Conservation (phyloP, 2,888 invertebrate genomes). For the Zaprionus obscuricornis region DNA sequence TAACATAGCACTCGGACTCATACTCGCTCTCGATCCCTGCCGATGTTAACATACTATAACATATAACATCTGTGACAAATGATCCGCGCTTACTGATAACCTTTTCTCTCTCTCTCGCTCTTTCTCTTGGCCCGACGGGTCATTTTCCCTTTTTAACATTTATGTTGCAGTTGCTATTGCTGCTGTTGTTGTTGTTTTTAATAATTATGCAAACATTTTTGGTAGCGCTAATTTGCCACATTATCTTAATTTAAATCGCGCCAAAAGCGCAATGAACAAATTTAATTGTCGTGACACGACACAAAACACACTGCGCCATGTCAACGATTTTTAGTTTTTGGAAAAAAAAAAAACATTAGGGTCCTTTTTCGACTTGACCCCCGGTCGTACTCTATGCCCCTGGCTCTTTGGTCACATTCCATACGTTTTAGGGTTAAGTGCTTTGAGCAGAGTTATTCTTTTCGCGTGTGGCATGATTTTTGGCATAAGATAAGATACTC, state of each 20-base stretch:
- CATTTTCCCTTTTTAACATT: too few relatives aligned
- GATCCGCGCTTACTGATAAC: conserved; percentile 77
- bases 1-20: too few relatives aligned
- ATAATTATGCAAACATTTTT: conserved; percentile 76
- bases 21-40: too few relatives aligned
- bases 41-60: conserved; percentile 38
- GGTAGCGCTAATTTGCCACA: conserved; percentile 80
- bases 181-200: too few relatives aligned
- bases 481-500: conserved; percentile 63
- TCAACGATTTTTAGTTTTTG: too few relatives aligned
- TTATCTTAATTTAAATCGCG: conserved; percentile 80
- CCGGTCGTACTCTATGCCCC: not conserved
- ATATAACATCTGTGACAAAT: conserved; percentile 81
- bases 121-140: too few relatives aligned
- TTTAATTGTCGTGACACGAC: conserved; percentile 76
- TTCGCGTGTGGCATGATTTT: conserved; percentile 66
- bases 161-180: too few relatives aligned
- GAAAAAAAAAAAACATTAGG: too few relatives aligned
- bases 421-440: conserved; percentile 47
- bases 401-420: conserved; percentile 3
- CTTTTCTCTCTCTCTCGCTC: too few relatives aligned
- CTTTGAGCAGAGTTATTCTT: conserved; percentile 29
- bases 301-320: conserved; percentile 64
- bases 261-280: conserved; percentile 66
- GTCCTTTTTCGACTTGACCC: conserved; percentile 44